These are phyloP conservation scores for Hirtodrosophila histrioides DNA, from an alignment of 2,888 invertebrate genomes.

Conservation along the genomic window DNA sequence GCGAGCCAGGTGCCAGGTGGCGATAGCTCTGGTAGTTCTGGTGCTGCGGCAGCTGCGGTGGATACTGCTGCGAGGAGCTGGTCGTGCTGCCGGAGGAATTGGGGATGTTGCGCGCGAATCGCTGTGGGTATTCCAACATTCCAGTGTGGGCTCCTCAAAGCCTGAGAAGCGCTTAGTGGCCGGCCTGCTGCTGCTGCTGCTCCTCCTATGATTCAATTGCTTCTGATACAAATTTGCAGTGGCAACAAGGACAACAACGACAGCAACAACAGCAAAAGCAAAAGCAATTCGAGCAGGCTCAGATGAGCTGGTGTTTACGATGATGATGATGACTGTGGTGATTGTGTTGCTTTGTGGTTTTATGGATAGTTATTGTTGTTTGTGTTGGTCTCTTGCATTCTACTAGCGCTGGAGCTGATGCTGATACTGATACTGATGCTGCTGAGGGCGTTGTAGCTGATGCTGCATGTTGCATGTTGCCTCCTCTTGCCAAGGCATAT, in stretches of 20 bases:
- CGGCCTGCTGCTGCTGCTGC: slow-evolving; percentile 16
- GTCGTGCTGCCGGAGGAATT: slow-evolving; percentile 56
- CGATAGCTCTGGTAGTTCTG: slow-evolving; percentile 71
- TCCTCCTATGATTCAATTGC: slow-evolving; percentile 29
- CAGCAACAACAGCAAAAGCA: slow-evolving; percentile 32
- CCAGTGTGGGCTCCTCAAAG: slow-evolving; percentile 75
- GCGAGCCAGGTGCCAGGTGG: slow-evolving; percentile 74
- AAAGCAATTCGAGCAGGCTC: slow-evolving; percentile 3
- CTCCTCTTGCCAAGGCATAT: slow-evolving; percentile 47
- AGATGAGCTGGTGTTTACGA: slow-evolving; percentile 7
- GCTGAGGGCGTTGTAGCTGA: slow-evolving; percentile 23
- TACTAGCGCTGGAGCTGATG: slow-evolving; percentile 12
- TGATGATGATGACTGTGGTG: slow-evolving; percentile 24
- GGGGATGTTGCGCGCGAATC: slow-evolving; percentile 90
- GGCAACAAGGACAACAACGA: slow-evolving; percentile 25
- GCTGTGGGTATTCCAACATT: slow-evolving; percentile 85
- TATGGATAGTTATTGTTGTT: slow-evolving; percentile 20
- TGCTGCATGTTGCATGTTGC: slow-evolving; percentile 43
- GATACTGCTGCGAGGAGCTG: slow-evolving; percentile 62
- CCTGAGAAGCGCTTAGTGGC: slow-evolving; percentile 50
- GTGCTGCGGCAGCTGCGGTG: slow-evolving; percentile 76
- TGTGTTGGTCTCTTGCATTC: slow-evolving; percentile 19
- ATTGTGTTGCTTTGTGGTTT: slow-evolving; percentile 17
- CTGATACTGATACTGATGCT: too few relatives aligned
- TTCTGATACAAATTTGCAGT: slow-evolving; percentile 29